Evolutionary conservation across 2,113 vertebrate genomes (phyloP).

Genomic region (Ovis aries): ARS-UI_Ramb_v3.0 NC_056064.1:34485001-34485500

Average conservation of each 20-base stretch:
- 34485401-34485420: neutral
- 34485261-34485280: neutral
- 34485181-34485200: neutral
- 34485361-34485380: neutral
- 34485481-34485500: neutral
- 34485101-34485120: neutral
- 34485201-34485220: neutral
- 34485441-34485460: no score
- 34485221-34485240: neutral
- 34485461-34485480: neutral
- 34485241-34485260: neutral
- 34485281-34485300: neutral
- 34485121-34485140: neutral
- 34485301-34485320: neutral
- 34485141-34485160: neutral
- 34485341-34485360: neutral
- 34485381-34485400: rapidly evolving
- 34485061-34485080: neutral
- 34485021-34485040: neutral
- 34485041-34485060: neutral
- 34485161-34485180: neutral
- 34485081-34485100: neutral
- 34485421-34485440: neutral
- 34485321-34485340: rapidly evolving
- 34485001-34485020: neutral